Conservation (phyloP, 2,797 vertebrate species). For the Alcedo atthis region DNA sequence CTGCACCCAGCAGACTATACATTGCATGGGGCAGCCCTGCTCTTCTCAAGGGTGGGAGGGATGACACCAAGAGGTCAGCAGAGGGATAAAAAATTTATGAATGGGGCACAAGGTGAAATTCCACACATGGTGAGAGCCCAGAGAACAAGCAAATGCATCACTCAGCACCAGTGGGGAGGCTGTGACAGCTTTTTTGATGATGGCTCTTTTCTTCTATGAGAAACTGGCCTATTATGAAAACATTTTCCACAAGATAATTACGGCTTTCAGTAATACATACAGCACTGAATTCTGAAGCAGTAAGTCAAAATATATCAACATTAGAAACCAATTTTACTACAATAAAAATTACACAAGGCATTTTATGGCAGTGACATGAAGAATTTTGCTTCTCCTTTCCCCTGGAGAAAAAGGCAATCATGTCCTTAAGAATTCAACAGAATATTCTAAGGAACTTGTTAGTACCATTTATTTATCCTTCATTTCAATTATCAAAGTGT, state of each 20-base stretch:
- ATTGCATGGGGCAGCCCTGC: accelerated
- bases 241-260: neutral
- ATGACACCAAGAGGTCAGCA: neutral
- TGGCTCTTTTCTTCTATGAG: neutral
- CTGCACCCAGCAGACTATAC: neutral
- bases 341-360: neutral
- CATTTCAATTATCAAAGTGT: neutral
- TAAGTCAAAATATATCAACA: neutral
- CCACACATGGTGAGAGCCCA: neutral
- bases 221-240: neutral
- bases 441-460: neutral
- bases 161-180: neutral
- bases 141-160: neutral
- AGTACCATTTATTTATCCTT: neutral
- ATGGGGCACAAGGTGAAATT: neutral
- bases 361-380: neutral
- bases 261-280: neutral
- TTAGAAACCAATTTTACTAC: neutral
- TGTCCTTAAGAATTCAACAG: neutral
- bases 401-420: neutral
- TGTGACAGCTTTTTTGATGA: neutral
- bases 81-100: neutral
- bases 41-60: neutral
- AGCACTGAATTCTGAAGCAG: neutral
- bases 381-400: neutral